Evolutionary conservation across 2,888 invertebrate species (phyloP), one percentile per base, ranked within the genome.

Genomic region (Microplitis manilae): DNA sequence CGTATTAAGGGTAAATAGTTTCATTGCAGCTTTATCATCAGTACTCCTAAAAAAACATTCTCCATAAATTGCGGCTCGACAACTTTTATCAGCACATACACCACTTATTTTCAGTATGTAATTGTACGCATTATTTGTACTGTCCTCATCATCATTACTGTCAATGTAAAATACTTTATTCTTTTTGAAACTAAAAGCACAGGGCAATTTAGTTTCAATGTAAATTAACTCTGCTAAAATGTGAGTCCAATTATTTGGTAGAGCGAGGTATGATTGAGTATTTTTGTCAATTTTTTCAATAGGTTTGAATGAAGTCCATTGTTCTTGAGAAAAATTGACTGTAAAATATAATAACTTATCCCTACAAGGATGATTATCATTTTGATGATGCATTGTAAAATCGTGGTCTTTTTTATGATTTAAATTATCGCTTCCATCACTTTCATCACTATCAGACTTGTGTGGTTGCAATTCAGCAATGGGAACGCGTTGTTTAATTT

Each of bases 41-140:
- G 13, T 1, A 15, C n/a, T 17, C 8, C 5, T 68, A 41, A 6
- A 68, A 41, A 7, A 15, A 41, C 68, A 68, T 41, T 68, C 68
- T 7, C 40, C 68, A 68, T 68, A 41, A 15, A 68, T 41, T 1
- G 68, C 41, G n/a, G 68, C 17, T 4, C 8, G 40, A 41, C 68
- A 68, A 17, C n/a, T 41, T 15, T 68, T 68, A 2, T 68, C 15
- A 41, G 41, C 41, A 41, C 68, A 64, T 73, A 69, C 6, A 73
- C 20, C 20, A 61, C 39, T 15, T 17, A 64, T 17, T 72, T 75
- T 68, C 41, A 73, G 13, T 64, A 6, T 64, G 17, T 64, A 64
- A 15, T 64, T 20, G 1, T 1, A 20, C 20, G 20, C 20, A 64
- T 64, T 9, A 20, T 15, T 20, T 8, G 6, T 41, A 41, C 41